phyloP scores from a whole-genome alignment of 2,113 vertebrate genomes.

The Salvator merianae region DNA sequence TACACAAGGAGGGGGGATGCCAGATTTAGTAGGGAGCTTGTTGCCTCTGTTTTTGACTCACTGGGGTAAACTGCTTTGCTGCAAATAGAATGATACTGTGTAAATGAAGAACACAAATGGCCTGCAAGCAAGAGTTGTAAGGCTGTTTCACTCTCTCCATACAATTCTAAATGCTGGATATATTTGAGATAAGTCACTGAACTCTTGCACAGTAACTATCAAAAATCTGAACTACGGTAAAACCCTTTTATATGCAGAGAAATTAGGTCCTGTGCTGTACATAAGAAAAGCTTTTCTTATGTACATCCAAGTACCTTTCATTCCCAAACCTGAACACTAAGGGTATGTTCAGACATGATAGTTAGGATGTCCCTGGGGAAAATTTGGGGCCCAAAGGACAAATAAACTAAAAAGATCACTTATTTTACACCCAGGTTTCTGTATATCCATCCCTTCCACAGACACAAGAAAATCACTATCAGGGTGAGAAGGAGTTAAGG shows the following conservation, averaged over 20 bases:
- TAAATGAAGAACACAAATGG: conserved; percentile 2
- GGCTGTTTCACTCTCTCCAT: conserved; percentile 16
- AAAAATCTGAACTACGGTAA: not conserved
- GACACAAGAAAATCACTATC: not conserved
- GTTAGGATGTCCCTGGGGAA: too few species aligned
- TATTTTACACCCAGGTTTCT: too few species aligned
- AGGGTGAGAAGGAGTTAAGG: not conserved
- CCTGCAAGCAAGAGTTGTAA: conserved; percentile 16
- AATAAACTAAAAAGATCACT: too few species aligned
- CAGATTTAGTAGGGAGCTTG: too few species aligned
- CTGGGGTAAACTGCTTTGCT: not conserved
- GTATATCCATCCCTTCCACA: too few species aligned
- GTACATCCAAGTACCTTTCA: not conserved
- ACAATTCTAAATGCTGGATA: conserved; percentile 1
- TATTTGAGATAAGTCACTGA: not conserved
- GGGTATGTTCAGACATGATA: too few species aligned
- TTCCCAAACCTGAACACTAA: not conserved
- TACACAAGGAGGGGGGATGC: too few species aligned
- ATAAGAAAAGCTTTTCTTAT: not conserved
- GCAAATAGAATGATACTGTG: conserved; percentile 26
- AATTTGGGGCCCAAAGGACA: too few species aligned
- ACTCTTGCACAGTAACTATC: not conserved
- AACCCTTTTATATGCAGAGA: not conserved
- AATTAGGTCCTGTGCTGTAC: not conserved
- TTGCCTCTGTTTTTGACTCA: not conserved